Evolutionary conservation across 2,113 vertebrate genomes (phyloP).

Genomic region (Dolichallabes microphthalmus): DNA sequence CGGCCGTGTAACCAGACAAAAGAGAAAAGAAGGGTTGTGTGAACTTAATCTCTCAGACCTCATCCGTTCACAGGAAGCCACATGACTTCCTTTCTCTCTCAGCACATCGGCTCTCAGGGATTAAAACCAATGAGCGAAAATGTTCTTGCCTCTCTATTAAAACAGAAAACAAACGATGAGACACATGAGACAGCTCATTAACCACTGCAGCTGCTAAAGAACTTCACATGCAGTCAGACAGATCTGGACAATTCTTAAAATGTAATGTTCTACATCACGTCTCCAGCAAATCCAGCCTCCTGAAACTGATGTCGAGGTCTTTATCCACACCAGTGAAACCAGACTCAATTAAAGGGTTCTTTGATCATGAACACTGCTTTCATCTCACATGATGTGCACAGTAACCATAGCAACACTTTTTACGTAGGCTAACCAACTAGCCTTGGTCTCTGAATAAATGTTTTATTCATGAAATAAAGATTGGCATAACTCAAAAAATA

Average conservation of each 20-base stretch:
- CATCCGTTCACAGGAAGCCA: conserved; percentile 66
- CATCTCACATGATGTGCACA: neutral
- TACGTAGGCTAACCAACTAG: neutral
- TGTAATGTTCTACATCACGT: neutral
- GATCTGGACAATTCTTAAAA: neutral
- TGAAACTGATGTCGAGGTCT: neutral
- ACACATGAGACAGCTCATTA: neutral
- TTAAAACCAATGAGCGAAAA: neutral
- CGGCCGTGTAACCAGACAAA: neutral
- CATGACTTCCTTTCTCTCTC: conserved; percentile 58
- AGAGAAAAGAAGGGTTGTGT: neutral
- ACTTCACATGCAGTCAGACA: neutral
- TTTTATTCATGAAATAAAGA: no score
- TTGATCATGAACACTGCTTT: neutral
- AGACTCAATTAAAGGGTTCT: neutral
- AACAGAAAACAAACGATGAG: neutral
- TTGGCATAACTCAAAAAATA: neutral
- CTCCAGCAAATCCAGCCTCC: neutral
- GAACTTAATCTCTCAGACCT: conserved; percentile 25
- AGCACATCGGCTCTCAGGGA: neutral
- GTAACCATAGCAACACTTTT: neutral
- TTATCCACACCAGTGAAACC: neutral
- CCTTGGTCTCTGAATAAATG: neutral
- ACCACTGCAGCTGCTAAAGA: neutral
- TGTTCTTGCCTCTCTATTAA: no score